Conservation (phyloP, 2,113 vertebrate genomes). For the Rhinolophus sinicus region DNA sequence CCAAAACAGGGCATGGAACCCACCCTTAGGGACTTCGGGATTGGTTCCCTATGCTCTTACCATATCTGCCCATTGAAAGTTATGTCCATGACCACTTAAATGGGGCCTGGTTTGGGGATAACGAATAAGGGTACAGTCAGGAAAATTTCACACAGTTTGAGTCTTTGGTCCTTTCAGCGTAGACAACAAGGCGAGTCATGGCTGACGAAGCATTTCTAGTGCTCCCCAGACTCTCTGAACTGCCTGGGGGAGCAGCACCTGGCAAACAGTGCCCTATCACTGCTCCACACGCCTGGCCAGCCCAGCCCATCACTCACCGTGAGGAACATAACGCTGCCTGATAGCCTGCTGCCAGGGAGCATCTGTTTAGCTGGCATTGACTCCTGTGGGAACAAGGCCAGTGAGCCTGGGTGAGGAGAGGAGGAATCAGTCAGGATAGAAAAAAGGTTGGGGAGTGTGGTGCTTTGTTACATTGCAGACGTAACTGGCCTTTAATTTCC, state of each 20-base stretch:
- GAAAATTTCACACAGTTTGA: background rate
- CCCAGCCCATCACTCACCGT: constrained; percentile 35
- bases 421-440: constrained; percentile 21
- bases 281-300: background rate
- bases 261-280: background rate
- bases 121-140: background rate
- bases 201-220: background rate
- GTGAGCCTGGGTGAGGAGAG: background rate
- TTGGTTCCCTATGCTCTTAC: background rate
- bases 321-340: constrained; percentile 33
- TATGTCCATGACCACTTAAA: background rate
- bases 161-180: background rate
- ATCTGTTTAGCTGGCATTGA: constrained; percentile 73
- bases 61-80: background rate
- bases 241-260: background rate
- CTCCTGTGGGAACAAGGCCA: constrained; percentile 69
- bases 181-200: background rate
- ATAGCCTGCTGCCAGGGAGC: constrained; percentile 62
- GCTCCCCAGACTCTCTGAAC: background rate
- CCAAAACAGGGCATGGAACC: background rate
- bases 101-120: background rate
- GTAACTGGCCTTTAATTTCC: constrained; percentile 61
- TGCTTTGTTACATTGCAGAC: constrained; percentile 37
- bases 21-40: background rate
- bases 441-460: background rate